A percentile compares a stretch with the other conserved stretches of the same genome.
Evolutionary conservation across 2,888 invertebrate genomes (phyloP).

Genomic region (Spodoptera picta): DNA sequence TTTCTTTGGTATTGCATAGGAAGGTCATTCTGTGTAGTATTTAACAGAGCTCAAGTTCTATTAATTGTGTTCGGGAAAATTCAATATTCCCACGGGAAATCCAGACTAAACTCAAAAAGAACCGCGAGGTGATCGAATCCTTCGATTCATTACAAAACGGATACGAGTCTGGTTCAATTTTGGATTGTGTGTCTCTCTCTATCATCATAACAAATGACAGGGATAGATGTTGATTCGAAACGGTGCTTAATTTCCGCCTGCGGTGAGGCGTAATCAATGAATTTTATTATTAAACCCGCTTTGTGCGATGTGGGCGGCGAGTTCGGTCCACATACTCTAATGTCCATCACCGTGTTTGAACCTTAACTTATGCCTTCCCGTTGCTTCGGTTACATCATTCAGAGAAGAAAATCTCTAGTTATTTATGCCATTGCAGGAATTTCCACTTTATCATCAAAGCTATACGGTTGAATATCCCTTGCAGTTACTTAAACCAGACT

Average conservation of each 20-base stretch:
- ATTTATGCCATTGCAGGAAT: background rate
- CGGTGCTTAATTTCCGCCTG: constrained; percentile 58
- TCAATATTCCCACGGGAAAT: constrained; percentile 45
- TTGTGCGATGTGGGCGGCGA: constrained; percentile 54
- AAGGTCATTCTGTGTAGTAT: too few species aligned
- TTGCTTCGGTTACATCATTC: constrained; percentile 34
- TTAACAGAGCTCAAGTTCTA: background rate
- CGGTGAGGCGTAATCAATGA: constrained; percentile 58
- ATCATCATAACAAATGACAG: constrained; percentile 56
- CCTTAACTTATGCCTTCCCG: constrained; percentile 49
- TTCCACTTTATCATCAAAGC: background rate
- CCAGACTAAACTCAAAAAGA: constrained; percentile 37
- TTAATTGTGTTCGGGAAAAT: constrained; percentile 5
- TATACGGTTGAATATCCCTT: constrained; percentile 17
- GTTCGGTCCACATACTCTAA: constrained; percentile 34
- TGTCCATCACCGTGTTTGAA: constrained; percentile 39
- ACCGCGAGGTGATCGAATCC: constrained; percentile 36
- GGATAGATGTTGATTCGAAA: constrained; percentile 56
- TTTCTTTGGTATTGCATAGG: background rate
- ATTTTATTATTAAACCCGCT: constrained; percentile 51
- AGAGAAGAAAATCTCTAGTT: constrained; percentile 26
- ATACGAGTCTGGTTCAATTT: constrained; percentile 50
- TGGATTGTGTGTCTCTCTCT: constrained; percentile 54
- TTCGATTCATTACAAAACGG: constrained; percentile 40
- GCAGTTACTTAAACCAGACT: constrained; percentile 9